A percentile compares a stretch with the other conserved stretches of the same genome.
phyloP scores from a whole-genome alignment of 2,888 invertebrate genomes.

The Trichogramma dendrolimi region DNA sequence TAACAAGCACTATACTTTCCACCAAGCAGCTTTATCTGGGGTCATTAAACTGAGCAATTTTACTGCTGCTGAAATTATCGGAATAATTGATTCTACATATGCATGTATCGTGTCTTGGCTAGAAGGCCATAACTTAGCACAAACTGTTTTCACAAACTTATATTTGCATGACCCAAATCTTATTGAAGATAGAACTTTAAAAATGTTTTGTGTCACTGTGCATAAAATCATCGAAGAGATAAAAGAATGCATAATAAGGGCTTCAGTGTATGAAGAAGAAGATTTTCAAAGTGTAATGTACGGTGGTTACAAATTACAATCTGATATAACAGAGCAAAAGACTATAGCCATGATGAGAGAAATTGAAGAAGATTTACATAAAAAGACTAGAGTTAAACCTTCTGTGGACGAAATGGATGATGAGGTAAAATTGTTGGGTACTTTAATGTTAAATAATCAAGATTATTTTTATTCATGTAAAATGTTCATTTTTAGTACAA shows the following conservation, averaged over 20 bases:
- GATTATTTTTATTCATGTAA: not conserved
- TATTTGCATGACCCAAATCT: conserved; percentile 87
- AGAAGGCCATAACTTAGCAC: conserved; percentile 93
- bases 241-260: conserved; percentile 81
- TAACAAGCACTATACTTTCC: conserved; percentile 79
- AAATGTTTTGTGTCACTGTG: conserved; percentile 80
- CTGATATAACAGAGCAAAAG: conserved; percentile 77
- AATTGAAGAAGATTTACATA: conserved; percentile 84
- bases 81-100: conserved; percentile 89
- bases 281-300: conserved; percentile 93
- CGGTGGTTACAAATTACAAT: conserved; percentile 80
- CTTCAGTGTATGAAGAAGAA: conserved; percentile 89
- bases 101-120: conserved; percentile 96
- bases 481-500: conserved; percentile 48
- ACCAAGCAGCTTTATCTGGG: conserved; percentile 78
- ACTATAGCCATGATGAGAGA: conserved; percentile 79
- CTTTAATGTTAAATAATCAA: conserved; percentile 3
- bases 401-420: conserved; percentile 49
- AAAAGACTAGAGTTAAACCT: conserved; percentile 62
- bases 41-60: conserved; percentile 74
- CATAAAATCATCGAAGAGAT: conserved; percentile 87
- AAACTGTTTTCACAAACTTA: conserved; percentile 94
- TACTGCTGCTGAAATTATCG: conserved; percentile 76
- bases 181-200: conserved; percentile 77
- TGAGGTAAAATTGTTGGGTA: conserved; percentile 44